phyloP scores from a whole-genome alignment of 2,797 vertebrate species.

The Sebastes umbrosus region DNA sequence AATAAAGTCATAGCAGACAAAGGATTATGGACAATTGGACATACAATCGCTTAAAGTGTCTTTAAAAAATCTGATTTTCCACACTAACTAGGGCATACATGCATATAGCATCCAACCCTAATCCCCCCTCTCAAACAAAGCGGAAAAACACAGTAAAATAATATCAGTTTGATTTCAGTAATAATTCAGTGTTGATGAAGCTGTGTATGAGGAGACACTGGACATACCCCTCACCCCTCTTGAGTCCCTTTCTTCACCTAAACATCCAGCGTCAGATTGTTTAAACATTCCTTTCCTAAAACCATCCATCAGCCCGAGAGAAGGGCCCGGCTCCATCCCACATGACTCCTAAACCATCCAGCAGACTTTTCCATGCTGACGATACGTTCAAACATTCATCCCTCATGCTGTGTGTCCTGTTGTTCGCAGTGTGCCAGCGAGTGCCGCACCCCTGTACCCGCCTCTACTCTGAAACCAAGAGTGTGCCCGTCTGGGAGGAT shows the following conservation, averaged over 20 bases:
- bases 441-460: conserved; percentile 92
- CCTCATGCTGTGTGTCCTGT: conserved; percentile 45
- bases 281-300: conserved; percentile 77
- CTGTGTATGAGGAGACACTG: conserved; percentile 16
- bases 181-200: conserved; percentile 20
- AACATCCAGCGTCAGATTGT: conserved; percentile 69
- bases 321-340: conserved; percentile 30
- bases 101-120: not conserved
- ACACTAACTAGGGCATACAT: not conserved
- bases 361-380: conserved; percentile 29
- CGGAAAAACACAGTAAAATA: not conserved
- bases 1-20: not conserved
- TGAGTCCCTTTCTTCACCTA: conserved; percentile 50
- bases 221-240: conserved; percentile 30
- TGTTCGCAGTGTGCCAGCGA: conserved; percentile 89
- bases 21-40: not conserved
- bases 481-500: conserved; percentile 92
- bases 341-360: not conserved
- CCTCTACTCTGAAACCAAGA: conserved; percentile 94
- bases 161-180: not conserved
- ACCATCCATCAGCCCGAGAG: conserved; percentile 62
- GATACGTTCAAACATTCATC: conserved; percentile 2
- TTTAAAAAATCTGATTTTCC: not conserved
- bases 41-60: too few relatives aligned
- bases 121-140: not conserved